These are phyloP conservation scores for Anthoscopus minutus DNA, from an alignment of 2,113 vertebrate genomes.

Conservation along the genomic window DNA sequence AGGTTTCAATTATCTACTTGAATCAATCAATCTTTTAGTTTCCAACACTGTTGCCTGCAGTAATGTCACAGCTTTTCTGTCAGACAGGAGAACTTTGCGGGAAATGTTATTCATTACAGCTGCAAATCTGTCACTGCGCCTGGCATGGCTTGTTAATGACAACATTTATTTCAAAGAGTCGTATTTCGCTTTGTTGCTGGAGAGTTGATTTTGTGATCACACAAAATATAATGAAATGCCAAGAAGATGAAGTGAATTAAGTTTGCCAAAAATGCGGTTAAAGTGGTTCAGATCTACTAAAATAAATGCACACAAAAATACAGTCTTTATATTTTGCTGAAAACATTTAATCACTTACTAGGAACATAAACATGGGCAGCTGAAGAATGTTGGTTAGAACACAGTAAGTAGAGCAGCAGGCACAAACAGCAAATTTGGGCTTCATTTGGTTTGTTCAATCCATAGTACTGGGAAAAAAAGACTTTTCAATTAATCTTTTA, in stretches of 20 bases:
- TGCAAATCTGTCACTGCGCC: constrained; percentile 78
- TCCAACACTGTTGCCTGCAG: constrained; percentile 72
- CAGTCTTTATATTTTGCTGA: background rate
- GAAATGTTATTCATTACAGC: constrained; percentile 82
- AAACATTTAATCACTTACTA: constrained; percentile 34
- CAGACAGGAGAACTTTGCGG: constrained; percentile 76
- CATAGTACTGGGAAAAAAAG: background rate
- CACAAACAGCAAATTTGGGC: background rate
- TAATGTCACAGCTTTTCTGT: constrained; percentile 81
- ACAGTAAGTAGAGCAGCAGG: background rate
- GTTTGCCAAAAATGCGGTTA: constrained; percentile 73
- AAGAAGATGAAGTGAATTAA: constrained; percentile 79
- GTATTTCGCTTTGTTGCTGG: constrained; percentile 77
- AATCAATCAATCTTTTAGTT: constrained; percentile 78
- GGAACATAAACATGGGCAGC: background rate
- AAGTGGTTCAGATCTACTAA: constrained; percentile 69
- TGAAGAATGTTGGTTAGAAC: background rate
- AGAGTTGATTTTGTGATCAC: constrained; percentile 77
- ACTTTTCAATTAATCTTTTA: background rate
- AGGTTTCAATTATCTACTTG: constrained; percentile 78
- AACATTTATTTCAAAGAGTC: constrained; percentile 80
- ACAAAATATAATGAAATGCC: constrained; percentile 81
- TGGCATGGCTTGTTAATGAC: constrained; percentile 81
- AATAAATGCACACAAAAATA: constrained; percentile 23
- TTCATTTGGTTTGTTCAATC: background rate